phyloP scores from a whole-genome alignment of 2,113 vertebrate species.

The Sylvia atricapilla region DNA sequence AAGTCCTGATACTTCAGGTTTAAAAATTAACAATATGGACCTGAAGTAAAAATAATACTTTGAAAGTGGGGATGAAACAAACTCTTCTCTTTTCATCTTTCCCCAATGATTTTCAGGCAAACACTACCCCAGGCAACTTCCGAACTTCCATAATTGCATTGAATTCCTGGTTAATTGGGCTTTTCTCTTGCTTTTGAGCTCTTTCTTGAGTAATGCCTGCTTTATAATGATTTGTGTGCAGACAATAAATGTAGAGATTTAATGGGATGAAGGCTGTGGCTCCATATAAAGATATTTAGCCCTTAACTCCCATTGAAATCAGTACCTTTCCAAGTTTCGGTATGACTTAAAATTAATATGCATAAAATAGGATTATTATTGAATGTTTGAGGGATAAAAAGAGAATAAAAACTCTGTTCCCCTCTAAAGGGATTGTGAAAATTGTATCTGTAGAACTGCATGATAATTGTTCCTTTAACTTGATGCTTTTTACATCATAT shows the following conservation, averaged over 20 bases:
- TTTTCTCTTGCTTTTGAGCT: conserved; percentile 18
- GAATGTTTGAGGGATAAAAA: conserved; percentile 1
- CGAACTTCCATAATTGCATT: conserved; percentile 7
- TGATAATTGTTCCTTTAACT: neutral
- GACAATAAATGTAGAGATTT: conserved; percentile 22
- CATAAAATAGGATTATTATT: conserved; percentile 19
- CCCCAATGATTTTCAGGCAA: conserved; percentile 5
- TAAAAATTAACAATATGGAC: neutral
- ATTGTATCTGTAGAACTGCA: neutral
- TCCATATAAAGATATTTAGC: conserved; percentile 16
- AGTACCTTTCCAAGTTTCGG: neutral
- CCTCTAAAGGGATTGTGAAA: neutral
- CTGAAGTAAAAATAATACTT: conserved; percentile 11
- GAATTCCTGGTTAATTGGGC: conserved; percentile 52
- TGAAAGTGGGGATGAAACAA: conserved; percentile 4
- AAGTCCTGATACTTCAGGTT: neutral
- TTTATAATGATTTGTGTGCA: conserved; percentile 15
- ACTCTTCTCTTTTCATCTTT: conserved; percentile 27
- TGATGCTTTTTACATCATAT: neutral
- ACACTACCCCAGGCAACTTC: conserved; percentile 22
- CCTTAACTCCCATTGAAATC: conserved; percentile 27
- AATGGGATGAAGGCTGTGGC: neutral
- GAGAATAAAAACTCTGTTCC: neutral
- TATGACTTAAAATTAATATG: neutral
- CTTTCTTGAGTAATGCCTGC: neutral